A percentile compares a stretch with the other conserved stretches of the same genome.
Evolutionary conservation across 2,888 invertebrate species (phyloP).

Genomic region (Nephrotoma flavescens): DNA sequence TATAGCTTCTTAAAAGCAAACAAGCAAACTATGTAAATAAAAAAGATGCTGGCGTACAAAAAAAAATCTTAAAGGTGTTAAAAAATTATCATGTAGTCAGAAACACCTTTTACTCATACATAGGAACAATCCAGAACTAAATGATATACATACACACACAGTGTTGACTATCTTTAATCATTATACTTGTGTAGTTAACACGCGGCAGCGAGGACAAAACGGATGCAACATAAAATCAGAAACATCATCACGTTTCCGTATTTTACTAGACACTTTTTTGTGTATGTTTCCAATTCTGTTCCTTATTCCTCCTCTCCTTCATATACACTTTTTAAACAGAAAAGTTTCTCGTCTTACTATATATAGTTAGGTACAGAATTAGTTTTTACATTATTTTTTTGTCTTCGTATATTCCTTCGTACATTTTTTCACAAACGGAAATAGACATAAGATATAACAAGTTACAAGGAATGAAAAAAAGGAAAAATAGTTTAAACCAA

Average conservation of each 20-base stretch:
- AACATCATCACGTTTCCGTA: background rate
- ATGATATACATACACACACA: too few relatives aligned
- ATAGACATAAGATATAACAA: background rate
- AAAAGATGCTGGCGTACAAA: too few relatives aligned
- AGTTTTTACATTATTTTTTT: background rate
- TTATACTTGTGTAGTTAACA: background rate
- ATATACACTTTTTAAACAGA: background rate
- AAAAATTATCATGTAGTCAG: too few relatives aligned
- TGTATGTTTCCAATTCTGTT: background rate
- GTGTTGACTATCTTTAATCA: background rate
- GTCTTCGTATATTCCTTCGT: background rate
- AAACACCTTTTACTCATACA: too few relatives aligned
- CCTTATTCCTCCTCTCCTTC: background rate
- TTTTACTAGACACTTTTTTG: background rate
- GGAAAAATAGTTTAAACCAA: background rate
- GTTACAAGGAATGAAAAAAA: background rate
- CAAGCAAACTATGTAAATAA: too few relatives aligned
- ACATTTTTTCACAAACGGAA: background rate
- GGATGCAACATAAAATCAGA: background rate
- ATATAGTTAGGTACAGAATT: background rate
- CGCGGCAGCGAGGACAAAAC: background rate
- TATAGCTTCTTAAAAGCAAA: too few relatives aligned
- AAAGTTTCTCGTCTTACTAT: background rate
- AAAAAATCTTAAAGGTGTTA: too few relatives aligned
- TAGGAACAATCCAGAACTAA: too few relatives aligned